phyloP scores from a whole-genome alignment of 1,140 invertebrate species.

The Bathynomus jamesi region DNA sequence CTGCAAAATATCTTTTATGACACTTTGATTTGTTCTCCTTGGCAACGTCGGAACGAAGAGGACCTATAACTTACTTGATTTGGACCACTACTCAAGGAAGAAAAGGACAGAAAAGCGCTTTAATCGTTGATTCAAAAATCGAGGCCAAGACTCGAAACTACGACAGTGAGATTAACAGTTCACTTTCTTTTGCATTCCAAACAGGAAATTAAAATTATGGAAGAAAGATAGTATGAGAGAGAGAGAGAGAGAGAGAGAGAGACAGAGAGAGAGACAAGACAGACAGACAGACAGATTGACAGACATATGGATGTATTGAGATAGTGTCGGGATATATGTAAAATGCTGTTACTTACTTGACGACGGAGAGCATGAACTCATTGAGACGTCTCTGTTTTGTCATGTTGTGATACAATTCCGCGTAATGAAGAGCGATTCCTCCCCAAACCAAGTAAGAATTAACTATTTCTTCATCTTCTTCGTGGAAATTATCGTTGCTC shows the following conservation, averaged over 20 bases:
- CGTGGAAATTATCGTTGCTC: conserved; percentile 47
- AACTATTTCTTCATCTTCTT: conserved; percentile 60
- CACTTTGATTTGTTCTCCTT: too few species aligned
- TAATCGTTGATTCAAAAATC: too few species aligned
- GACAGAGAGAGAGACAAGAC: not conserved
- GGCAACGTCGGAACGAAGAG: too few species aligned
- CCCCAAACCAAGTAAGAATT: conserved; percentile 57
- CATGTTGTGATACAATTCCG: conserved; percentile 55
- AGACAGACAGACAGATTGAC: not conserved
- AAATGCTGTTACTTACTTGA: conserved; percentile 51
- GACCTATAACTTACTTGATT: conserved; percentile 51
- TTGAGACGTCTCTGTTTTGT: conserved; percentile 58
- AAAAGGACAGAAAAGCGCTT: too few species aligned
- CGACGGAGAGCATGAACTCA: conserved; percentile 62
- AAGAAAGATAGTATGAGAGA: too few species aligned
- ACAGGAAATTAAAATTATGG: too few species aligned
- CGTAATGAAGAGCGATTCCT: conserved; percentile 54
- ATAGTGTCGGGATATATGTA: not conserved
- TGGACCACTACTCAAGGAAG: too few species aligned
- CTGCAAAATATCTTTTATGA: too few species aligned
- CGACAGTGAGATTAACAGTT: too few species aligned
- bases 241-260: not conserved
- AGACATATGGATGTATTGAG: not conserved
- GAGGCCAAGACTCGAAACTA: too few species aligned
- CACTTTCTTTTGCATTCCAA: too few species aligned